Conservation (phyloP, 2,888 invertebrate species). For the Magallana nippona region DNA sequence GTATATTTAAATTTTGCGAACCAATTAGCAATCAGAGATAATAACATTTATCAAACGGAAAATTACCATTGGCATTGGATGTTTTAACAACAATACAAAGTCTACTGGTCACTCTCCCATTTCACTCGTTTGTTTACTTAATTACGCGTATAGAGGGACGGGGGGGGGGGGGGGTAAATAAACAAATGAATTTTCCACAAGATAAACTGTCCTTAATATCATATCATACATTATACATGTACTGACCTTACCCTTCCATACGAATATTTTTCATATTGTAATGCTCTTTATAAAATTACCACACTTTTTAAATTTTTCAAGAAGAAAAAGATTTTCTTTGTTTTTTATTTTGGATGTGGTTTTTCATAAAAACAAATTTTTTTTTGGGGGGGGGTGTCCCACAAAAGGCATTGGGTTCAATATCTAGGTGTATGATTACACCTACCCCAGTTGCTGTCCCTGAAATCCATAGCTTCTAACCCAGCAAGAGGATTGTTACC, state of each 20-base stretch:
- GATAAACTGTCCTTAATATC: neutral
- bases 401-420: neutral
- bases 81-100: neutral
- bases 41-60: too few species aligned
- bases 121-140: neutral
- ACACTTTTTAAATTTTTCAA: too few species aligned
- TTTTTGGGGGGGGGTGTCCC: neutral
- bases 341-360: too few species aligned
- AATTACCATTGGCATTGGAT: too few species aligned
- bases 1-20: too few species aligned
- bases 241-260: neutral
- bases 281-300: too few species aligned
- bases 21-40: too few species aligned
- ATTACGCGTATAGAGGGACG: neutral
- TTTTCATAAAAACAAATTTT: too few species aligned
- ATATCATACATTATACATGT: too few species aligned
- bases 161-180: conserved; percentile 17
- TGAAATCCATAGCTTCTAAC: neutral
- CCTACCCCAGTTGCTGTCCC: neutral
- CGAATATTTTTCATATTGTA: too few species aligned
- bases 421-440: neutral
- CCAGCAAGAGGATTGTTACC: conserved; percentile 2
- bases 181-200: neutral
- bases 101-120: neutral
- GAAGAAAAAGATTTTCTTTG: neutral